Conservation (phyloP, 2,888 invertebrate genomes). For the Spisula subtruncata region DNA sequence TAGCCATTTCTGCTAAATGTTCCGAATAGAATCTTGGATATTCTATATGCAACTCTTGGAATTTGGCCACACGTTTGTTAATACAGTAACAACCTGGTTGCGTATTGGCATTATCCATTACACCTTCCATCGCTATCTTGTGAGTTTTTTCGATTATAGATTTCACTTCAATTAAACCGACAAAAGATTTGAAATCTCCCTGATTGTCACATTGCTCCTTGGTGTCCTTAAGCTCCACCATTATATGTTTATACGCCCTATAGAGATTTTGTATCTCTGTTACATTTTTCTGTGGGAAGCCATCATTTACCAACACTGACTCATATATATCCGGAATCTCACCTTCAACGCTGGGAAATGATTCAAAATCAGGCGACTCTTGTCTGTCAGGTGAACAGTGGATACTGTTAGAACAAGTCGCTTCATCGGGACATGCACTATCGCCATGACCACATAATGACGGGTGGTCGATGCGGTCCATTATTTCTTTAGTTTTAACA, state of each 20-base stretch:
- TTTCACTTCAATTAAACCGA: slow-evolving; percentile 34
- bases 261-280: slow-evolving; percentile 42
- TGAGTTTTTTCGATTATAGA: slow-evolving; percentile 27
- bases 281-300: slow-evolving; percentile 21
- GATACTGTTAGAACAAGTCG: no score
- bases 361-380: background rate
- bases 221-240: background rate
- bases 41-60: background rate
- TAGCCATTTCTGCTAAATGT: background rate
- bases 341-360: background rate
- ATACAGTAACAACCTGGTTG: slow-evolving; percentile 31
- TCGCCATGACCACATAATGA: no score
- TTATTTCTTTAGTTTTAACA: slow-evolving; percentile 23
- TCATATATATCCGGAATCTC: background rate
- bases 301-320: background rate
- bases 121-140: slow-evolving; percentile 29
- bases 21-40: slow-evolving; percentile 31
- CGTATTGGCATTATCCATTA: slow-evolving; percentile 20
- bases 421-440: background rate
- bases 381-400: background rate
- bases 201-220: background rate
- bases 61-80: slow-evolving; percentile 1
- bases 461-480: background rate
- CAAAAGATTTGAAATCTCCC: background rate
- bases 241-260: slow-evolving; percentile 34